phyloP scores from a whole-genome alignment of 2,888 invertebrate genomes.

The Penaeus monodon region DNA sequence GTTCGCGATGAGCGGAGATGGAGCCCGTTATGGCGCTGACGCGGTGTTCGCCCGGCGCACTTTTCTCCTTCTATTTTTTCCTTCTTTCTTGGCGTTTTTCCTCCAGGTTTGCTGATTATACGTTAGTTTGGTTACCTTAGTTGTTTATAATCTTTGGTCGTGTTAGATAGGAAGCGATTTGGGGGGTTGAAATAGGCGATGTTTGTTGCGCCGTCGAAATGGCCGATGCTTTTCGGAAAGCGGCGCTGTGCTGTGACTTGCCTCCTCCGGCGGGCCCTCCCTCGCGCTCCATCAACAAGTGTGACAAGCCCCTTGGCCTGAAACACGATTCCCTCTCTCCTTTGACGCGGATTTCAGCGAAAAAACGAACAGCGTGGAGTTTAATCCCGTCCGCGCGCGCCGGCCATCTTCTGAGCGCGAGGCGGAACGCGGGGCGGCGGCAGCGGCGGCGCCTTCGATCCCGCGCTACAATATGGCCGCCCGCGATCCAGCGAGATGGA shows the following conservation, averaged over 20 bases:
- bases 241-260: too few relatives aligned
- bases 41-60: conserved; percentile 23
- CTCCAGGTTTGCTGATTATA: conserved; percentile 16
- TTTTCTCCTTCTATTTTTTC: conserved; percentile 45
- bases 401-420: conserved; percentile 42
- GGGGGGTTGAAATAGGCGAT: conserved; percentile 10
- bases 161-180: not conserved
- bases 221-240: conserved; percentile 1
- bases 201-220: conserved; percentile 1
- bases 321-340: not conserved
- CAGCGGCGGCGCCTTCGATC: conserved; percentile 10
- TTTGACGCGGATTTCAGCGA: too few relatives aligned
- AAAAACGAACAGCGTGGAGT: not conserved
- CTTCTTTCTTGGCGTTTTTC: not conserved
- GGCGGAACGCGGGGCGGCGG: conserved; percentile 1
- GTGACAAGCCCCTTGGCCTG: not conserved
- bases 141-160: conserved; percentile 44
- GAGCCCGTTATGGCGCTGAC: not conserved
- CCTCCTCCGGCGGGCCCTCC: too few relatives aligned
- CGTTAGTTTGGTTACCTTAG: not conserved
- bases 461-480: conserved; percentile 42
- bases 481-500: conserved; percentile 34
- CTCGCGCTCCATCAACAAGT: conserved; percentile 2
- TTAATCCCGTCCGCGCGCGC: conserved; percentile 6
- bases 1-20: conserved; percentile 24